phyloP scores from a whole-genome alignment of 2,113 vertebrate genomes.

The Thoracochromis brauschi region DNA sequence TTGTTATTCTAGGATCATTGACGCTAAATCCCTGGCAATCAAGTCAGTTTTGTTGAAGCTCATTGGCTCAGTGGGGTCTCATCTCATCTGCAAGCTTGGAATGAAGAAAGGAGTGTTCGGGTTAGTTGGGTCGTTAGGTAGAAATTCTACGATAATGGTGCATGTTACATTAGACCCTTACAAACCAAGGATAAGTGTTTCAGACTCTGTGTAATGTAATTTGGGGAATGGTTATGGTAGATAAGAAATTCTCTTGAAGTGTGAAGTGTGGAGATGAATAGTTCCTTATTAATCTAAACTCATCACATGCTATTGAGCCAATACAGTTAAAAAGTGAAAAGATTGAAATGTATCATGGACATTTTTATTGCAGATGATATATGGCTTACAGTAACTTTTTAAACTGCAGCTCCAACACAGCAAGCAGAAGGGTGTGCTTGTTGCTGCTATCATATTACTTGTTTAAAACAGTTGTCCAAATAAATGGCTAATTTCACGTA shows the following conservation, averaged over 20 bases:
- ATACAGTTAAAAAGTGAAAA: background rate
- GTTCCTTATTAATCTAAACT: slow-evolving; percentile 16
- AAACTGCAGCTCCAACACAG: background rate
- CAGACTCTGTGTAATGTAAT: slow-evolving; percentile 41
- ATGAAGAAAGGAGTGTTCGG: slow-evolving; percentile 40
- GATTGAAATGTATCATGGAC: background rate
- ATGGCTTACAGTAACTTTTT: slow-evolving; percentile 12
- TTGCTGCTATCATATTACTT: background rate
- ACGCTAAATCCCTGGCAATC: slow-evolving; percentile 67
- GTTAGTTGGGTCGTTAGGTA: slow-evolving; percentile 64
- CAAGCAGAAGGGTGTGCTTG: background rate
- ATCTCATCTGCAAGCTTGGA: slow-evolving; percentile 41
- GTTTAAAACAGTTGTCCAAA: slow-evolving; percentile 24
- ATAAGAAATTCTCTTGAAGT: slow-evolving; percentile 32
- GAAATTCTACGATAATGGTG: slow-evolving; percentile 61
- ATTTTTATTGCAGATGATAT: slow-evolving; percentile 20
- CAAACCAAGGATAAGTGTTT: slow-evolving; percentile 55
- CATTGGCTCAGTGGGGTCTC: slow-evolving; percentile 71
- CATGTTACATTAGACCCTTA: slow-evolving; percentile 63
- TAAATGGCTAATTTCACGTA: slow-evolving; percentile 39
- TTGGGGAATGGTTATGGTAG: slow-evolving; percentile 39
- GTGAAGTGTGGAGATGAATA: slow-evolving; percentile 43
- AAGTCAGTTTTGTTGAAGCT: slow-evolving; percentile 68
- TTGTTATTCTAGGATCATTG: slow-evolving; percentile 77
- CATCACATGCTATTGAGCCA: slow-evolving; percentile 4